A percentile compares a stretch with the other conserved stretches of the same genome.
Conservation (phyloP, 2,888 invertebrate species). For the Muscina levida region DNA sequence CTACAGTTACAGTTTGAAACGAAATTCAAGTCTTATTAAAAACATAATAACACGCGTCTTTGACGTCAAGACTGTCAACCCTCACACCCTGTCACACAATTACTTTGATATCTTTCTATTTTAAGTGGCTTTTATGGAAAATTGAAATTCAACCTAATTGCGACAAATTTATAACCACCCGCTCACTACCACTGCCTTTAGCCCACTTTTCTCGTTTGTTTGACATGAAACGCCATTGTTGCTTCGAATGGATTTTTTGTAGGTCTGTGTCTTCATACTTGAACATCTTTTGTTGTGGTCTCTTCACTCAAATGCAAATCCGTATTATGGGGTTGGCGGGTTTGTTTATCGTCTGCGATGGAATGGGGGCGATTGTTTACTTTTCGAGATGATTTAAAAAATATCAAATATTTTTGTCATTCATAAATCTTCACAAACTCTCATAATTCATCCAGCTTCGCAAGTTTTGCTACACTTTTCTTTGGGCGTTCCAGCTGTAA, state of each 20-base stretch:
- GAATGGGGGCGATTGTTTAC: constrained; percentile 46
- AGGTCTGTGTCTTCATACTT: constrained; percentile 34
- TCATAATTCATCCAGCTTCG: constrained; percentile 74
- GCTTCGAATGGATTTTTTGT: constrained; percentile 64
- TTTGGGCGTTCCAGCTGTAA: background rate
- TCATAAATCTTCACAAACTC: constrained; percentile 76
- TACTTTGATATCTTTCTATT: constrained; percentile 62
- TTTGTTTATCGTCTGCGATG: constrained; percentile 22
- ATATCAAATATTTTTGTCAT: constrained; percentile 67
- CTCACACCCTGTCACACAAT: constrained; percentile 36
- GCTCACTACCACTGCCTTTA: constrained; percentile 44
- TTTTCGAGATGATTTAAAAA: constrained; percentile 67
- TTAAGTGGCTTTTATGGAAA: constrained; percentile 68
- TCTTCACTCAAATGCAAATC: constrained; percentile 30
- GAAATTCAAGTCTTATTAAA: constrained; percentile 9
- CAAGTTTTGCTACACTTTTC: constrained; percentile 62
- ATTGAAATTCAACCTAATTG: constrained; percentile 79
- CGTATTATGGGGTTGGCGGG: constrained; percentile 41
- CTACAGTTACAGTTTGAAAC: background rate
- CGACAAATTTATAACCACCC: constrained; percentile 74
- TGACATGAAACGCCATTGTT: constrained; percentile 69
- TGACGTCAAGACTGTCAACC: background rate
- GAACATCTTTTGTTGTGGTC: constrained; percentile 53
- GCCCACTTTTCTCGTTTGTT: constrained; percentile 50
- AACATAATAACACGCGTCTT: background rate